Conservation (phyloP, 2,113 vertebrate genomes). For the Megaceryle maxima region DNA sequence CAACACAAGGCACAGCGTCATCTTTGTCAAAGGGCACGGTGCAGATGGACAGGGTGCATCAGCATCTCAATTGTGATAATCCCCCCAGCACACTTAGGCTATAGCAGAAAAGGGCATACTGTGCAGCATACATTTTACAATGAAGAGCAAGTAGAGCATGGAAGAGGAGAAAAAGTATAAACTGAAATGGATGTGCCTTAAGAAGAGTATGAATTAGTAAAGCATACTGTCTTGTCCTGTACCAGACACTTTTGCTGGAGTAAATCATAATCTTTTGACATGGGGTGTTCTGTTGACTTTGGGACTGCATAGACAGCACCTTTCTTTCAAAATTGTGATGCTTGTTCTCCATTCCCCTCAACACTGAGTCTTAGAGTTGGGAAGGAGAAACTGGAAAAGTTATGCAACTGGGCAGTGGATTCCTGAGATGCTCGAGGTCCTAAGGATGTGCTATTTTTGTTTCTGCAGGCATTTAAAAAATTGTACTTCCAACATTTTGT, state of each 20-base stretch:
- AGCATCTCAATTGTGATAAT: not conserved
- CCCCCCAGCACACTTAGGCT: not conserved
- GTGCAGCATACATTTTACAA: not conserved
- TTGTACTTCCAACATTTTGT: constrained; percentile 64
- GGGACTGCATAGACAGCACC: not conserved
- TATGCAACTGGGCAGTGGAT: constrained; percentile 17
- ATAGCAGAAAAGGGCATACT: not conserved
- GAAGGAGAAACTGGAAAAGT: constrained; percentile 31
- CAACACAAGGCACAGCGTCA: not conserved
- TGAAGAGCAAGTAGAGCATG: not conserved
- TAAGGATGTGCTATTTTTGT: constrained; percentile 60
- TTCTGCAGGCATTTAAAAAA: constrained; percentile 27
- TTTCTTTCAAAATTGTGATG: not conserved
- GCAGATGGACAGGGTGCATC: not conserved
- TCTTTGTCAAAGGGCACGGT: not conserved
- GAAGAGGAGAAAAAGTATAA: not conserved
- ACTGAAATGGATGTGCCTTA: not conserved
- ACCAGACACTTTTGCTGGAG: not conserved
- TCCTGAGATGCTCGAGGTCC: constrained; percentile 50
- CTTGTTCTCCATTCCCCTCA: not conserved
- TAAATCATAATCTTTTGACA: not conserved
- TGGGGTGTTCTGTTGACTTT: not conserved
- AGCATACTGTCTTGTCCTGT: not conserved
- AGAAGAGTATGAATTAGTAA: not conserved
- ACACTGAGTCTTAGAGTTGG: not conserved